phyloP scores from a whole-genome alignment of 2,888 invertebrate genomes.

The Bombylius discolor region DNA sequence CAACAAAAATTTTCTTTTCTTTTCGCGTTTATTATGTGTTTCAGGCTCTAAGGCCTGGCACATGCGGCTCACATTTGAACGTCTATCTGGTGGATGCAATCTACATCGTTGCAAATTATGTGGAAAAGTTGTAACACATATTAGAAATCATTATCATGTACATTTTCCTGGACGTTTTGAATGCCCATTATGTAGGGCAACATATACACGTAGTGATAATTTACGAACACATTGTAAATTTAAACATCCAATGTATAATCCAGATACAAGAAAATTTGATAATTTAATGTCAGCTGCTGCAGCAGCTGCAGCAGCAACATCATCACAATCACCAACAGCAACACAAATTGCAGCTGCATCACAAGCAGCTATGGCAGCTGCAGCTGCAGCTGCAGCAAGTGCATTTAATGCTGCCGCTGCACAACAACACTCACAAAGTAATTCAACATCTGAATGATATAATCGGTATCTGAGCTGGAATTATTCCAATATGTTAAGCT shows the following conservation, averaged over 20 bases:
- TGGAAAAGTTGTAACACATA: conserved; percentile 89
- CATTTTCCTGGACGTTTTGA: conserved; percentile 86
- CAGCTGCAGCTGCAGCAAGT: conserved; percentile 30
- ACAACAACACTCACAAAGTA: conserved; percentile 28
- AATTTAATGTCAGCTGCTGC: conserved; percentile 47
- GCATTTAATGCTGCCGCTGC: conserved; percentile 25
- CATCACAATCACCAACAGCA: conserved; percentile 39
- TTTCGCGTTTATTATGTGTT: conserved; percentile 38
- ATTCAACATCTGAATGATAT: conserved; percentile 25
- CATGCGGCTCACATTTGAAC: conserved; percentile 89
- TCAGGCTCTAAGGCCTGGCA: conserved; percentile 91
- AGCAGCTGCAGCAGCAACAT: conserved; percentile 35
- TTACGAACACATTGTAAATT: conserved; percentile 86
- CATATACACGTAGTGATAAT: conserved; percentile 85
- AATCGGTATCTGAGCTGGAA: conserved; percentile 35
- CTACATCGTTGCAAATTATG: conserved; percentile 88
- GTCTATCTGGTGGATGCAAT: conserved; percentile 83
- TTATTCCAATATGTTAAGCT: conserved; percentile 25
- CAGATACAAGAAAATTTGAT: conserved; percentile 78
- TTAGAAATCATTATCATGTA: conserved; percentile 88
- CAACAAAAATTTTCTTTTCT: conserved; percentile 36
- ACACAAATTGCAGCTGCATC: conserved; percentile 41
- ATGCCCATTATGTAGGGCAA: conserved; percentile 81
- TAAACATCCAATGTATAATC: conserved; percentile 78
- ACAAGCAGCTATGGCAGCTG: conserved; percentile 35